Conservation (phyloP, 2,888 invertebrate genomes). For the Xestia ashworthii region DNA sequence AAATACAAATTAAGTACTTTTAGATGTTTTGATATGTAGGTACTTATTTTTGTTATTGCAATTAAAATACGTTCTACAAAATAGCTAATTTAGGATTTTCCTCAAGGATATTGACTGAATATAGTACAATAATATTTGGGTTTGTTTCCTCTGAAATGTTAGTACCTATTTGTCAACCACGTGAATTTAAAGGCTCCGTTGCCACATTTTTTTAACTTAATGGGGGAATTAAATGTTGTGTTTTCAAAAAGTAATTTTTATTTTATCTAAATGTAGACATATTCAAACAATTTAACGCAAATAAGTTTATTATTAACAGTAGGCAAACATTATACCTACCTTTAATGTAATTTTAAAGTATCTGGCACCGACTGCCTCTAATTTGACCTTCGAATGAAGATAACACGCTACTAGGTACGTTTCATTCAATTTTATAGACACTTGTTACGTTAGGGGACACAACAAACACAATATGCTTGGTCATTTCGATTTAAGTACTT, state of each 20-base stretch:
- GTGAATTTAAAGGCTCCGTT: conserved; percentile 7
- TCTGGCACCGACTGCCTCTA: conserved; percentile 65
- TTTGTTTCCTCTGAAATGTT: background rate
- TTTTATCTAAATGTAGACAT: background rate
- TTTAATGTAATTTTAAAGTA: conserved; percentile 26
- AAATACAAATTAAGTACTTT: conserved; percentile 10
- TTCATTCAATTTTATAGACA: conserved; percentile 57
- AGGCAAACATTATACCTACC: background rate
- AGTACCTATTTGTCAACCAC: conserved; percentile 8
- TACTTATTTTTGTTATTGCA: background rate
- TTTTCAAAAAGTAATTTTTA: conserved; percentile 5
- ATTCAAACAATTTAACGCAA: background rate
- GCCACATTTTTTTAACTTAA: background rate
- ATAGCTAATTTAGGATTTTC: conserved; percentile 3
- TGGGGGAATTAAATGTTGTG: conserved; percentile 7
- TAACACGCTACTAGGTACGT: conserved; percentile 50
- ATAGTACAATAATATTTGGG: background rate
- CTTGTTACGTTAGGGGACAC: conserved; percentile 38
- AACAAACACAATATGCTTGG: conserved; percentile 8
- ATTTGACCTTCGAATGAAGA: conserved; percentile 71
- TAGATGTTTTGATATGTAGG: too few species aligned
- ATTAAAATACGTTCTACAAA: background rate
- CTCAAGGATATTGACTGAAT: background rate
- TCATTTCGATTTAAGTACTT: background rate
- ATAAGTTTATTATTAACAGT: conserved; percentile 4